Evolutionary conservation across 2,113 vertebrate genomes (phyloP), one percentile per base, ranked within the genome.

Genomic region (Hippocampus guttulatus): DNA sequence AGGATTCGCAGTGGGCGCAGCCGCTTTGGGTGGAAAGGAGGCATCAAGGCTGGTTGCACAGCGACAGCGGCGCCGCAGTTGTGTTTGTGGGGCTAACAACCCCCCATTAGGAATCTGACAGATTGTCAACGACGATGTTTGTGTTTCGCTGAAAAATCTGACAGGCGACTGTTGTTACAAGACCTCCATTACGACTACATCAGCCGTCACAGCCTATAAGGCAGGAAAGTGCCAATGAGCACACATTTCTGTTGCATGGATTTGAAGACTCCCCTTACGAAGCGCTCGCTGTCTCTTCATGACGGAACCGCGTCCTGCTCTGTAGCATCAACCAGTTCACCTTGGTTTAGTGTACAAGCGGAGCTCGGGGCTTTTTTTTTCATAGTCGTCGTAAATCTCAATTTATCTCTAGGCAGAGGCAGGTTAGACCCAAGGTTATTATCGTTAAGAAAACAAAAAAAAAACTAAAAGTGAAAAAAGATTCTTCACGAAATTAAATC

Each of bases 131-230:
- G 63, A 76, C 76, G 72, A 75, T 81, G 76, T 85, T 87, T 84
- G 83, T 87, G 88, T 86, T 91, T 87, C 74, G 67, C 81, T 65
- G 82, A 79, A 62, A 73, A 78, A 87, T 84, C 72, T 85, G 86
- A 83, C 85, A 86, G 80, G 75, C 78, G 76, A 58, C 66, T 68
- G 81, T 78, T 84, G 78, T 78, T 82, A 88, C 83, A 81, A 76
- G 81, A 79, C 81, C 81, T 85, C 83, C 61, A 84, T 86, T 84
- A 86, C 76, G 84, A 84, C 81, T 67, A 76, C 76, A 81, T 84
- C 80, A 79, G 76, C 80, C 70, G 73, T 84, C 78, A 81, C 67
- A 45, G 52, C 61, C 52, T 21, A 78, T 82, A 81, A 18, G 60
- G 61, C 69, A 80, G 63, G 58, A 68, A 74, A 79, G 71, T 68